phyloP scores from a whole-genome alignment of 2,113 vertebrate species.

The Coracopsis vasa region DNA sequence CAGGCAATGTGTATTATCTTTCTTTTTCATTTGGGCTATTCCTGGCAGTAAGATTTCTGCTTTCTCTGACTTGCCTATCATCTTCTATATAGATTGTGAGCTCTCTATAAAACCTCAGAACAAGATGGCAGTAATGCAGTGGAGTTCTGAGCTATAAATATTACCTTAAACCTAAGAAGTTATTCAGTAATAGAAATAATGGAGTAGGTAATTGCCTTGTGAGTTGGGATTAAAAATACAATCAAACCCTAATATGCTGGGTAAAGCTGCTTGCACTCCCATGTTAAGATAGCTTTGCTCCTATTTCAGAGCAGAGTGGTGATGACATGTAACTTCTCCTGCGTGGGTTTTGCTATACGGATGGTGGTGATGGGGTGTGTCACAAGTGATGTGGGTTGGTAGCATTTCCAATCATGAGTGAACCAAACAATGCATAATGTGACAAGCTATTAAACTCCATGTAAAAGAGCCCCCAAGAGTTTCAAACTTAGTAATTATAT shows the following conservation, averaged over 20 bases:
- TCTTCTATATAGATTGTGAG: background rate
- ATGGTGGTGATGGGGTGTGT: background rate
- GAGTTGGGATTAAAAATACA: background rate
- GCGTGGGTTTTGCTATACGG: fast-evolving
- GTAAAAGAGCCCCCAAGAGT: background rate
- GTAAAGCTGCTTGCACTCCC: background rate
- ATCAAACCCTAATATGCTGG: background rate
- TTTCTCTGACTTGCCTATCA: background rate
- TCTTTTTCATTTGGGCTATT: background rate
- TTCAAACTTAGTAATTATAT: background rate
- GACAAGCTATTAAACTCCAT: background rate
- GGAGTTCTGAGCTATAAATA: background rate
- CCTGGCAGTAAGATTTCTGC: background rate
- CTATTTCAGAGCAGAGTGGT: background rate
- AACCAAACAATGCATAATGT: background rate
- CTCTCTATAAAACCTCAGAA: background rate
- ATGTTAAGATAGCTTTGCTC: background rate
- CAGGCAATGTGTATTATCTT: background rate
- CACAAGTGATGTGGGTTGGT: background rate
- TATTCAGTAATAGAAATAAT: background rate
- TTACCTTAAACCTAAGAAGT: background rate
- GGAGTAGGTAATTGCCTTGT: background rate
- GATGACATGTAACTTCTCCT: background rate
- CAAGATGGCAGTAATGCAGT: background rate
- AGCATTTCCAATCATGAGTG: background rate